These are phyloP conservation scores for Sternarchorhynchus goeldii DNA, from an alignment of 2,797 vertebrate genomes.

Conservation along the genomic window DNA sequence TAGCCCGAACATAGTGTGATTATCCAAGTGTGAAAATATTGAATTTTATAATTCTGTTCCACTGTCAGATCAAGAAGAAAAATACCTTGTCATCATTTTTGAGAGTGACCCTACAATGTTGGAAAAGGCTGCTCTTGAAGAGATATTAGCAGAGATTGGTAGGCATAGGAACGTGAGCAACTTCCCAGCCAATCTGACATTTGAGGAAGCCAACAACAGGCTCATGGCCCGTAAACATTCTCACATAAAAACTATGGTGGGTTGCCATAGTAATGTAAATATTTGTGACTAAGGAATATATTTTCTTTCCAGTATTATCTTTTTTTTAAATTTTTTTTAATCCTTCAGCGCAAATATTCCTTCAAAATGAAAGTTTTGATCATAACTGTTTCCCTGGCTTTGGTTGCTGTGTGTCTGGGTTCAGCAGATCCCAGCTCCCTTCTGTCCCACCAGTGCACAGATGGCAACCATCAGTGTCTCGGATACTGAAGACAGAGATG, in stretches of 20 bases:
- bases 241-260: constrained; percentile 27
- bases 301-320: neutral
- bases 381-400: constrained; percentile 10
- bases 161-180: constrained; percentile 73
- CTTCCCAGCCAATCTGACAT: constrained; percentile 78
- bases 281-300: neutral
- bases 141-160: constrained; percentile 78
- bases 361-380: neutral
- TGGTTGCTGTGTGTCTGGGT: constrained; percentile 11
- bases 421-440: constrained; percentile 61
- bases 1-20: too few relatives aligned
- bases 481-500: constrained; percentile 72
- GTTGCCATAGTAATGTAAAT: neutral
- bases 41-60: too few relatives aligned
- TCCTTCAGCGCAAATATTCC: too few relatives aligned
- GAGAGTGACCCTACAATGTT: constrained; percentile 74
- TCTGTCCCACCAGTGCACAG: constrained; percentile 63
- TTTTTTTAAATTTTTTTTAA: neutral
- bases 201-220: constrained; percentile 80
- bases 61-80: constrained; percentile 75
- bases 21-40: neutral
- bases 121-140: constrained; percentile 76
- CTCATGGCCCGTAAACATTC: constrained; percentile 59
- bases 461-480: constrained; percentile 42
- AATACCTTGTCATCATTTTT: constrained; percentile 83